A percentile compares a stretch with the other conserved stretches of the same genome.
phyloP scores from a whole-genome alignment of 1,140 invertebrate genomes.

The Luehdorfia chinensis region DNA sequence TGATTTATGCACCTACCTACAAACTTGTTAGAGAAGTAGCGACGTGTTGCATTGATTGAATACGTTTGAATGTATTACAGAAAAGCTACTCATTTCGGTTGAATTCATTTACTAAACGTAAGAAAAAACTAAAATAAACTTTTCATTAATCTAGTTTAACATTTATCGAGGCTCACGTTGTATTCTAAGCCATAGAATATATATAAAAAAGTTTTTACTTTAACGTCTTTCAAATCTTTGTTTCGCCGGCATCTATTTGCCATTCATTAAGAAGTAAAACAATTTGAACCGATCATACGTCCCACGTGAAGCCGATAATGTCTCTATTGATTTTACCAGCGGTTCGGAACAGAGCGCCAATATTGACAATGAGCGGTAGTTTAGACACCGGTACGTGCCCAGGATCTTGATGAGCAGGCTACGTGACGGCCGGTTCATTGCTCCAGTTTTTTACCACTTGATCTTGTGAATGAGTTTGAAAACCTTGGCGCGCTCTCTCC shows the following conservation, averaged over 20 bases:
- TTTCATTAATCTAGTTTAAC: too few species aligned
- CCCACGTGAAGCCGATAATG: constrained; percentile 49
- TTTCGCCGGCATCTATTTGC: constrained; percentile 29
- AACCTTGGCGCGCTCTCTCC: constrained; percentile 34
- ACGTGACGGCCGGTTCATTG: constrained; percentile 70
- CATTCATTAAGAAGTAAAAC: constrained; percentile 46
- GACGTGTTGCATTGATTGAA: too few species aligned
- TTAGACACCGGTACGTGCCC: constrained; percentile 67
- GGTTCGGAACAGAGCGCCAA: constrained; percentile 54
- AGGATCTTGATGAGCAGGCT: constrained; percentile 55
- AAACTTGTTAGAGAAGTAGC: background rate
- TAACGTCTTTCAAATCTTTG: constrained; percentile 4
- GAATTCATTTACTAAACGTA: too few species aligned
- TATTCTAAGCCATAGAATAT: too few species aligned
- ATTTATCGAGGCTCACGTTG: too few species aligned
- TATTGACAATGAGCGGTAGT: constrained; percentile 75
- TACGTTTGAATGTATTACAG: too few species aligned
- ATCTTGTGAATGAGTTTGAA: constrained; percentile 68
- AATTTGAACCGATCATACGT: constrained; percentile 48
- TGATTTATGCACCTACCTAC: constrained; percentile 17
- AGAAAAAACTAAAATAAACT: too few species aligned
- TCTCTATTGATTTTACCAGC: constrained; percentile 63
- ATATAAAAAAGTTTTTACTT: constrained; percentile 4
- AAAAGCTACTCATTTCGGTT: too few species aligned
- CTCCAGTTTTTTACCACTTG: constrained; percentile 71